Base-by-base conservation (phyloP, 2,113 vertebrate genomes). In the Sinocyclocheilus anshuiensis region DNA sequence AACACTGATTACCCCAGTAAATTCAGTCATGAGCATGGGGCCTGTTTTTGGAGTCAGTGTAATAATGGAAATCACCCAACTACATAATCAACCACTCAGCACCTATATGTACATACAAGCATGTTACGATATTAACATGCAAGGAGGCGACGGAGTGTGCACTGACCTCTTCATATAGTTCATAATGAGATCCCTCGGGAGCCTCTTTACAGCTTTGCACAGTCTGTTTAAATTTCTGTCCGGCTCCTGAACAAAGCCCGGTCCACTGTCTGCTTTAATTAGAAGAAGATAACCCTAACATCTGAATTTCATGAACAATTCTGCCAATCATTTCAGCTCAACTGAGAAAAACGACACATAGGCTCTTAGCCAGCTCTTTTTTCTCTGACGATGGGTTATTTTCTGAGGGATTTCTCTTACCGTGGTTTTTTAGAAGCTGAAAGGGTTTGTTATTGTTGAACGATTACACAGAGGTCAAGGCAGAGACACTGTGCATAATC, bases 211-310 rank as follows among this genome's bases (percentile, higher is more conserved):
- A 91, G 92, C 92, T 91, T 92, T 91, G 24, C 89, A 87, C 89
- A 86, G 90, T 90, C 89, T 83, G 83, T 86, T 88, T 83, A 91
- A 88, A 93, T 93, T 92, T 90, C 86, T 13, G 20, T 87, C 84
- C 86, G 50, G 72, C 63, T 87, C 90, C 80, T 36, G 72, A 87
- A 90, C 85, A 92, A 91, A 87, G 76, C 13, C 88, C 83, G 80
- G 86, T 87, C 83, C 29, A 16, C 50, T 89, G 89, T 90, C 88
- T 89, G 88, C 20, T 87, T 87, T 88, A 87, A 90, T 91, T 90
- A 84, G 83, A 82, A 86, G 24, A 75, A 36, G 13, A 61, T 85
- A 82, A 90, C 86, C 33, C 89, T 91, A 77, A 69, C 69, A 83
- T 87, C n/a, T 83, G 74, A 69, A 65, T 69, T 77, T 55, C 29